Evolutionary conservation across 64 coral and sea anemone genomes (phyloP), one percentile per base, ranked within the genome.

Genomic region (Pocillopora damicornis): DNA sequence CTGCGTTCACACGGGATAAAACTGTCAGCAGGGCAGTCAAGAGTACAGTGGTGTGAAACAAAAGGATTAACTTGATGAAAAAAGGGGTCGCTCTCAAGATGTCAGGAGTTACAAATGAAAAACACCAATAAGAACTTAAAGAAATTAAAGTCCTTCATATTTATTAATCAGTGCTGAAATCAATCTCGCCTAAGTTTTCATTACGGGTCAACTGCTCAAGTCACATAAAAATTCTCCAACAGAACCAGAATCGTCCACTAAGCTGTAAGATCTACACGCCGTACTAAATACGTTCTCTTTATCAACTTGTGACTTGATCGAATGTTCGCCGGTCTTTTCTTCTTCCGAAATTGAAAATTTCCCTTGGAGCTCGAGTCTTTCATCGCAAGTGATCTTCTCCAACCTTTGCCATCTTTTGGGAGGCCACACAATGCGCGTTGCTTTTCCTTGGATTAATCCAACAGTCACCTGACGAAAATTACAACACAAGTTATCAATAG

Each of bases 371-470:
- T 12, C 20, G 11, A 85, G 81, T 62, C 96, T 57, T 20, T 63
- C 88, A 2, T 87, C 60, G 7, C 88, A 90, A 37, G 90, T 13
- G 22, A 51, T 35, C 23, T 75, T 90, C 45, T 89, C 81, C 56
- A 98, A 62, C 68, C 75, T 81, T 58, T 90, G 90, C 93, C 96
- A 98, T 74, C 96, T 89, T 26, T 75, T 63, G 1, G 83, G 87
- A 11, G 96, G 93, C 96, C 96, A 98, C 4, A 98, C 73, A 67
- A 95, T 91, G 78, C 83, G 84, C 18, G 93, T 99, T 71, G 97
- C 97, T 74, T 95, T 92, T 5, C 83, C 93, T 79, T 99, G 83
- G 42, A 99, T 90, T 18, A 99, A 79, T 0, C 97, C 97, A 36
- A 95, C 20, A 15, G 97, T 78, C 56, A 99, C 97, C 97, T 99